Evolutionary conservation across 2,888 invertebrate species (phyloP), one percentile per base, ranked within the genome.

Genomic region (Carpatolechia fugitivella): DNA sequence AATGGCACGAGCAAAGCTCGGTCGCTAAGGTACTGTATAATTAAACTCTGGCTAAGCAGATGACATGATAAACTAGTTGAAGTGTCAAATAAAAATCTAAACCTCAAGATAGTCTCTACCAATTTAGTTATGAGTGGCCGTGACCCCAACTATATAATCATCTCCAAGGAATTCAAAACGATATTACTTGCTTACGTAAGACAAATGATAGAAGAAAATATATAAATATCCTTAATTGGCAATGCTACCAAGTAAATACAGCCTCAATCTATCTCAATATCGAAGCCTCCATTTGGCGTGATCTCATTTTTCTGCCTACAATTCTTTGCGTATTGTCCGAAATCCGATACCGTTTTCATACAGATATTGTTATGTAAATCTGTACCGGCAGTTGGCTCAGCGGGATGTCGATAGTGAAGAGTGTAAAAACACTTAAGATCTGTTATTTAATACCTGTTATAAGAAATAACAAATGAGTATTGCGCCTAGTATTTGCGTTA

Each of bases 361-460:
- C 50, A 50, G 47, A 62, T 65, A 62, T 65, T 64, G 65, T 64
- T 58, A 64, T 65, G 65, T 62, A 62, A 64, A 65, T 64, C 56
- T 58, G 57, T 57, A 61, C 60, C 64, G 62, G 55, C 62, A 57
- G 61, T 62, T 55, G 56, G 55, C 51, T 40, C 54, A 56, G 57
- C 55, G 57, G 61, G 64, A 62, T 18, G 10, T 31, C 30, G 20
- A 8, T 47, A 47, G 30, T 14, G 30, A 11, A 29, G 47, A 1
- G 20, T 14, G 31, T 47, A 14, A 14, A 14, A 10, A 14, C 3
- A 14, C 13, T 3, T 13, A 14, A 11, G 3, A 40, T 13, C n/a
- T 30, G 1, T 16, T 29, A 1, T 5, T 11, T n/a, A 13, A 14
- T 20, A 41, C 6, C 41, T 20, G 16, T 7, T 16, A 41, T 41